A percentile compares a stretch with the other conserved stretches of the same genome.
These are phyloP conservation scores for Sebastiscus albofasciatus DNA, from an alignment of 2,797 vertebrate species.

Conservation along the genomic window DNA sequence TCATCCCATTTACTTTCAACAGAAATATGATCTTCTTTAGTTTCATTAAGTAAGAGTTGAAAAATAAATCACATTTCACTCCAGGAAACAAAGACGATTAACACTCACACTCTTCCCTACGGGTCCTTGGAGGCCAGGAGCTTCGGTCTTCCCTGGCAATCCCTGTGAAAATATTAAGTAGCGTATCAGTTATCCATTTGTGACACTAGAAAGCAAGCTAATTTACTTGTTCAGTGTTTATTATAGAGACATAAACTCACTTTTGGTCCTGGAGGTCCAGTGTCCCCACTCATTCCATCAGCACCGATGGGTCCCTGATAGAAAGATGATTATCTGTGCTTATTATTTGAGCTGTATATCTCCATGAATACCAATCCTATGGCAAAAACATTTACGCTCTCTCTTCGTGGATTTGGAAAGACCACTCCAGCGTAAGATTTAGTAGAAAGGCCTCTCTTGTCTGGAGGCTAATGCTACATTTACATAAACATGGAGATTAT, in stretches of 20 bases:
- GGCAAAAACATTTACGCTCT: not conserved
- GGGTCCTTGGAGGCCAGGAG: slow-evolving; percentile 78
- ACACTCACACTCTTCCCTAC: slow-evolving; percentile 80
- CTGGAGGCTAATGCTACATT: not conserved
- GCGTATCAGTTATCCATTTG: not conserved
- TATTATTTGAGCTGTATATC: not conserved
- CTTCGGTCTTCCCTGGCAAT: slow-evolving; percentile 74
- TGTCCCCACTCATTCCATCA: slow-evolving; percentile 67
- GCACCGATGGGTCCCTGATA: slow-evolving; percentile 73
- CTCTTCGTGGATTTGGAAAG: not conserved
- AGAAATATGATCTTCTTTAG: not conserved
- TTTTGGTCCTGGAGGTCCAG: slow-evolving; percentile 66
- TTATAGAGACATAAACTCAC: slow-evolving; percentile 49
- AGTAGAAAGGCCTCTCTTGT: not conserved
- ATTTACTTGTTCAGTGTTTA: not conserved
- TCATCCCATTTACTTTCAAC: not conserved
- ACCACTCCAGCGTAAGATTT: not conserved
- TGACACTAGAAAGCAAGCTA: not conserved
- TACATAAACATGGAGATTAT: not conserved
- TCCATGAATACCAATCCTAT: not conserved
- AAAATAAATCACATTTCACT: not conserved
- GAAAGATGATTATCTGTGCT: not conserved
- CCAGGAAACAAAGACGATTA: not conserved
- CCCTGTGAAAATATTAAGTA: slow-evolving; percentile 68
- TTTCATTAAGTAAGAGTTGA: not conserved